Evolutionary conservation across 2,888 invertebrate species (phyloP), one percentile per base, ranked within the genome.

Genomic region (Margaritifera margaritifera): DNA sequence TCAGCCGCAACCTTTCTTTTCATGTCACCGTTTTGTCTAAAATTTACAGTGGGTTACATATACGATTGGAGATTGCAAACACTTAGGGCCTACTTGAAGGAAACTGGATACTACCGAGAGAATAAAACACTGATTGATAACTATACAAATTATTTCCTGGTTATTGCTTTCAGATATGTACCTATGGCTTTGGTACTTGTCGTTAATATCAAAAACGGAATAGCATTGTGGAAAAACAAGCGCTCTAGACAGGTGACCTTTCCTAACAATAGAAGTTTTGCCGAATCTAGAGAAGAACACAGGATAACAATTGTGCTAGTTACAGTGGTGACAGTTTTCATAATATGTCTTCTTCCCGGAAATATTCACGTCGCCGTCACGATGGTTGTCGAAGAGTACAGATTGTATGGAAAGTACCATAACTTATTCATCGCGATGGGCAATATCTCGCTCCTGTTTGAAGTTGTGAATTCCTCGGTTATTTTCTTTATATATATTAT

Each of bases 401-500:
- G 57, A n/a, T 76, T 76, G 64, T 73, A 74, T 64, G 73, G 76
- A 19, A 71, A 64, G 27, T 75, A 78, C 61, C 77, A 78, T 62
- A 79, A 78, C 64, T 25, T 79, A 22, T 79, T 77, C 56, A 25
- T 74, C 19, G 74, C 71, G 0, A 62, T 72, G 18, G 76, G 77
- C 62, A 76, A 76, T 31, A 31, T 77, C 6, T 71, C 69, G 19
- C 65, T 74, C 1, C 64, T 79, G 22, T 71, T 77, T 25, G 77
- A 78, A 55, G 70, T 79, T 51, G 55, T 75, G 11, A 78, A 79
- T 60, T 72, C 77, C n/a, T 77, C 74, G 2, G 63, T 73, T n/a
- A 79, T 78, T 64, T 79, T 79, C 69, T 69, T 78, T 58, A 76
- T 75, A 57, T 79, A 78, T 65, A 79, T 79, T 74, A 63, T 76